Evolutionary conservation across 2,888 invertebrate genomes (phyloP), one percentile per base, ranked within the genome.

Genomic region (Ichneumoninae sp.): DNA sequence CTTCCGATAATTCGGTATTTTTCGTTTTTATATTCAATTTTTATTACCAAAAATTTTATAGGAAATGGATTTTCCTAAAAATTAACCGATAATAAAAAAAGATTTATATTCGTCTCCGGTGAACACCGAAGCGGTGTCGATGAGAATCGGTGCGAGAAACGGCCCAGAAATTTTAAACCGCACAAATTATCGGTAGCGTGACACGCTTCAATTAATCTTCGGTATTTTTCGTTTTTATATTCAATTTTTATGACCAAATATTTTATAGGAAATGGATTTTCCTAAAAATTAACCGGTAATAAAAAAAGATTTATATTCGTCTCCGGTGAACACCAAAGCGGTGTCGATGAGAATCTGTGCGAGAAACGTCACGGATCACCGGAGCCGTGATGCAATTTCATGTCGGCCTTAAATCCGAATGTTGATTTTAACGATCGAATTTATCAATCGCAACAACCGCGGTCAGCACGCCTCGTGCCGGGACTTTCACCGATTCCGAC

Each of bases 371-470:
- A 54, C 19, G 16, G n/a, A 71, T 36, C 44, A 52, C n/a, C 44
- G 44, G 75, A 70, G 65, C 33, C 50, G 60, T 76, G 71, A 75
- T 30, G 79, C 63, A 79, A 83, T 78, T 47, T 74, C 47, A 22
- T 77, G 60, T 52, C 69, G 52, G 54, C 4, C n/a, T 40, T n/a
- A 16, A 87, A 68, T 82, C 70, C 90, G 89, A 91, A 91, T 90
- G 89, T 89, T 91, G 91, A 91, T 89, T 91, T 90, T 89, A 89
- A 88, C 89, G 90, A 90, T 89, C 87, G 89, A 88, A 88, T 89
- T 81, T 81, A 84, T 84, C 81, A 81, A 81, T 65, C 84, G 77
- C 63, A 63, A 71, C 73, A 52, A 47, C 36, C 40, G 44, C 74
- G 76, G 70, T 79, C 76, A 57, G 73, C 73, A 70, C 40, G 74